Percentiles rank a stretch among this genome's conserved stretches.
phyloP scores from a whole-genome alignment of 2,113 vertebrate species.

The Galemys pyrenaicus region DNA sequence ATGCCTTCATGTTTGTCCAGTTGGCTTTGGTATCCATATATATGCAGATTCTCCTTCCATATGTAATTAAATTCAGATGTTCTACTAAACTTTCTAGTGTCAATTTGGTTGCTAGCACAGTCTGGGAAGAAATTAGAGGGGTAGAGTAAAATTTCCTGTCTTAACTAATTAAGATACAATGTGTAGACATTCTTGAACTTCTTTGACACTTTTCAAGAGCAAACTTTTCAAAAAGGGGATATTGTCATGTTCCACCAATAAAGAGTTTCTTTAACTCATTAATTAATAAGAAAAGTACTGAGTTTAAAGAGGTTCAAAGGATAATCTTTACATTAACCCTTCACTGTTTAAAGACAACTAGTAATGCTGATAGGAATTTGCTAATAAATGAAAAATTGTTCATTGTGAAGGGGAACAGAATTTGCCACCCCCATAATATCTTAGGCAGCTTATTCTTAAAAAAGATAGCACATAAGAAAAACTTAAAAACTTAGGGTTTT shows the following conservation, averaged over 20 bases:
- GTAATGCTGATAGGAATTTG: neutral
- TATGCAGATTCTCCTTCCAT: no score
- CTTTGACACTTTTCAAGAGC: neutral
- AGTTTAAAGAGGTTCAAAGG: neutral
- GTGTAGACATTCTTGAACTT: neutral
- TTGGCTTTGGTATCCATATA: no score
- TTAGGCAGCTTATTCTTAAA: no score
- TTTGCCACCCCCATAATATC: no score
- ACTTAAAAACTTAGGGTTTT: no score
- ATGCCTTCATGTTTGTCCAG: no score
- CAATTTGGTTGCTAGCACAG: neutral
- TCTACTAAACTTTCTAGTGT: no score
- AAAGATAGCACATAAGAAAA: no score
- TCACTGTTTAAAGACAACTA: neutral
- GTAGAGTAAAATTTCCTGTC: neutral
- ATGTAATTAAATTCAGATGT: no score
- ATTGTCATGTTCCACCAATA: neutral
- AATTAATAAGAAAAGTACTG: neutral
- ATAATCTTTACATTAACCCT: neutral
- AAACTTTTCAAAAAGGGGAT: constrained; percentile 11
- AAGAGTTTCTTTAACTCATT: neutral
- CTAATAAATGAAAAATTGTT: neutral
- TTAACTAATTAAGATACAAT: neutral
- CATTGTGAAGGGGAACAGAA: neutral
- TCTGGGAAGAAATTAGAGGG: neutral